Evolutionary conservation across 2,113 vertebrate genomes (phyloP), one percentile per base, ranked within the genome.

Genomic region (Leptobrachium ailaonicum): DNA sequence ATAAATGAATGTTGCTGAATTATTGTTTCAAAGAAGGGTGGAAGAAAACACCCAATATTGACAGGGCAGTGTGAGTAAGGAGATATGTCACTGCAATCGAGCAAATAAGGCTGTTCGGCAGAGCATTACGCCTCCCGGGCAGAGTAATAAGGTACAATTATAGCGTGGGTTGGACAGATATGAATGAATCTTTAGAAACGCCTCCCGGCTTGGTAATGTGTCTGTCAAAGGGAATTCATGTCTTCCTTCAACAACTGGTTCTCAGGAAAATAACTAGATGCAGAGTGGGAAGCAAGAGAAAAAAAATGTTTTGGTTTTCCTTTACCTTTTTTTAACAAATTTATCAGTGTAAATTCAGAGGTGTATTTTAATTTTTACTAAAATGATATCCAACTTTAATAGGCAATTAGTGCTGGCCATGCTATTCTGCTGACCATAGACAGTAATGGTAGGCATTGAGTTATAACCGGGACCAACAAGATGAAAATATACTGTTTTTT

Each of bases 111-210:
- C 64, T 75, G 72, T 69, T 63, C 54, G 44, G 54, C 50, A 62
- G 66, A 75, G 72, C 66, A 69, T 41, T 69, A 75, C 40, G 66
- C 64, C 71, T 70, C 53, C 53, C 72, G 53, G 72, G 71, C 72
- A 81, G 72, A 81, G 71, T 73, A 81, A 81, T 81, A 81, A 81
- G 79, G 79, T 81, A 53, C 79, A 81, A 81, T 81, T 81, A 81
- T 81, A 69, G 79, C 44, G 79, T 75, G 66, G 71, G 78, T 68
- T 80, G 78, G 79, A 81, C 79, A 81, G 79, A 75, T 81, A 81
- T 81, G 79, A 81, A 81, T 81, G 79, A 75, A 75, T 75, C 79
- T 75, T 47, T 62, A 81, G 66, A 81, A 81, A 75, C 79, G 20
- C 71, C 79, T 81, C 71, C 79, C 54, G 71, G 79, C 79, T 81